These are phyloP conservation scores for Brachylomia viminalis DNA, from an alignment of 2,888 invertebrate genomes.

Conservation along the genomic window DNA sequence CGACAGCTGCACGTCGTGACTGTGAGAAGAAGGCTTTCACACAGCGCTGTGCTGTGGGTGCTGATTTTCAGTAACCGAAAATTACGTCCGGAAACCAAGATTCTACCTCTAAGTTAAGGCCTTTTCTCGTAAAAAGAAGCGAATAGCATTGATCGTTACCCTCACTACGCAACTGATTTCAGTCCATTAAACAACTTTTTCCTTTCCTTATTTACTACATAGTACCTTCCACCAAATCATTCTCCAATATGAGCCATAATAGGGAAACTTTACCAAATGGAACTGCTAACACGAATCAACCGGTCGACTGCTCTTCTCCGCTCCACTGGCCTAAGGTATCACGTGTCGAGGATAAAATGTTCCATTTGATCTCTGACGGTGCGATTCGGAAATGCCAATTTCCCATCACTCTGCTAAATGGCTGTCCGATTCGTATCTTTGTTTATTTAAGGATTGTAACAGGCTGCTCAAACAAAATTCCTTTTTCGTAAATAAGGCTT, in stretches of 20 bases:
- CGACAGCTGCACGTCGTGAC: background rate
- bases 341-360: conserved; percentile 44
- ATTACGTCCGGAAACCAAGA: background rate
- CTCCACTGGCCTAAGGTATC: conserved; percentile 61
- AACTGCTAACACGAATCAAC: conserved; percentile 38
- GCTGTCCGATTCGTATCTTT: no score
- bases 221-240: background rate
- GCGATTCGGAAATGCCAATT: conserved; percentile 59
- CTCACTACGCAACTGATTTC: background rate
- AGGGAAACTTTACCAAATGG: conserved; percentile 40
- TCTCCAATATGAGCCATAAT: conserved; percentile 15
- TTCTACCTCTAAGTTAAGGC: background rate
- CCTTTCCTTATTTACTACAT: background rate
- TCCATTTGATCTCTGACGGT: conserved; percentile 41
- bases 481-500: conserved; percentile 9
- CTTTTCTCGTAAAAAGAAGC: no score
- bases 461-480: background rate
- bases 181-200: background rate
- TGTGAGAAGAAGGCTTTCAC: background rate
- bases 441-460: no score
- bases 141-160: background rate
- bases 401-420: conserved; percentile 60
- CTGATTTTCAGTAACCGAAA: background rate
- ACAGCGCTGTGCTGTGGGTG: background rate
- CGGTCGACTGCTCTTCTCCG: conserved; percentile 55